Evolutionary conservation across 2,113 vertebrate species (phyloP), one percentile per base, ranked within the genome.

Genomic region (Ictalurus furcatus): DNA sequence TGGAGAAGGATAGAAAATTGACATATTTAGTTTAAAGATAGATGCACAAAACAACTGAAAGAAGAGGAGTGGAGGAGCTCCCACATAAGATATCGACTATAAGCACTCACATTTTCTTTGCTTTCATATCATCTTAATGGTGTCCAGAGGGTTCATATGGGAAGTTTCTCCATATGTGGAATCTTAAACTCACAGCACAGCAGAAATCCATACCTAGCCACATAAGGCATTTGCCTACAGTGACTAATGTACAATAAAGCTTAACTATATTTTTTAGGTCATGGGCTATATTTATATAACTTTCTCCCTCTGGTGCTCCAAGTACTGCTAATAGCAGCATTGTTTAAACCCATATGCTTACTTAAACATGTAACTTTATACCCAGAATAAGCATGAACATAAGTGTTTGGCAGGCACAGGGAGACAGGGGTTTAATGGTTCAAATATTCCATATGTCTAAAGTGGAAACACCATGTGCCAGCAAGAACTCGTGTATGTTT

Each of bases 151-250:
- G 59, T 67, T 63, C 63, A 79, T 86, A 86, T 88, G 76, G 86
- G 48, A 84, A 40, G 63, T 58, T n/a, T 87, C 71, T 81, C 23
- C 40, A 84, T 61, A 85, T 67, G 76, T 89, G 87, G 85, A 85
- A 59, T 73, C 76, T 84, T 79, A 85, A 91, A 87, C 61, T 89
- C 83, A 84, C 37, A 63, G 56, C 59, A 88, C 58, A 69, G 86
- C 74, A 83, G 52, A 88, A 88, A 88, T 78, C 74, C 80, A 59
- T 89, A 87, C 74, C 13, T 48, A 73, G 44, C 79, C 40, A 84
- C 79, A 84, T 56, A 86, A 44, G 58, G 56, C 23, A 82, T 63
- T 61, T 56, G 59, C 25, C 23, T 14, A 78, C 44, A 83, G 25
- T 58, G 30, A 76, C 25, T 84, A 34, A 84, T 84, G 67, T 73